Evolutionary conservation across 2,888 invertebrate genomes (phyloP).

Genomic region (Chaetoderma sp.): DNA sequence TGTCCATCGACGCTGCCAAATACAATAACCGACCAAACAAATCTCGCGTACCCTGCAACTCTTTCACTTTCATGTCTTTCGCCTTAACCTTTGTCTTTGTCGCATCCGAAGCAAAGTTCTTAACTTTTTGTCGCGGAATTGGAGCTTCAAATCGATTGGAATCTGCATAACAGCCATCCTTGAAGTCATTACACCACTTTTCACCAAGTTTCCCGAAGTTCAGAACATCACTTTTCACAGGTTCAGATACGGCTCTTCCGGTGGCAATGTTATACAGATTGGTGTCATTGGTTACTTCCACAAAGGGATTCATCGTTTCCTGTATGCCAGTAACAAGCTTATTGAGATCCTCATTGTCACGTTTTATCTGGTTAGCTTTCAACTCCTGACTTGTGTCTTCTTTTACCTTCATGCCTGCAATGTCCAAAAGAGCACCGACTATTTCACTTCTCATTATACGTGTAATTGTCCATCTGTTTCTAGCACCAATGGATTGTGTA

Average conservation of each 20-base stretch:
- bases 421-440: constrained; percentile 3
- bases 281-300: not conserved
- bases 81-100: no score
- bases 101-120: no score
- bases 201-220: not conserved
- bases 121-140: not conserved
- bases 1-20: no score
- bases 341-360: constrained; percentile 5
- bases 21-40: no score
- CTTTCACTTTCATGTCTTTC: no score
- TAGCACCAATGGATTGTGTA: constrained; percentile 13
- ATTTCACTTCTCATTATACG: constrained; percentile 10
- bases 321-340: not conserved
- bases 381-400: constrained; percentile 18
- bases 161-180: not conserved
- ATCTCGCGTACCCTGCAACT: no score
- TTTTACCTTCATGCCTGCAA: constrained; percentile 1
- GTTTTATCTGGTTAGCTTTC: not conserved
- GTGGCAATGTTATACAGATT: constrained; percentile 2
- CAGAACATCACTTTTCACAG: not conserved
- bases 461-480: constrained; percentile 19
- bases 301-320: constrained; percentile 10
- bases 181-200: not conserved
- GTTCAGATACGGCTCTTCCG: not conserved
- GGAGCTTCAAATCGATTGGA: not conserved